Evolutionary conservation across 2,888 invertebrate genomes (phyloP).

Genomic region (Meandrusa payeni): DNA sequence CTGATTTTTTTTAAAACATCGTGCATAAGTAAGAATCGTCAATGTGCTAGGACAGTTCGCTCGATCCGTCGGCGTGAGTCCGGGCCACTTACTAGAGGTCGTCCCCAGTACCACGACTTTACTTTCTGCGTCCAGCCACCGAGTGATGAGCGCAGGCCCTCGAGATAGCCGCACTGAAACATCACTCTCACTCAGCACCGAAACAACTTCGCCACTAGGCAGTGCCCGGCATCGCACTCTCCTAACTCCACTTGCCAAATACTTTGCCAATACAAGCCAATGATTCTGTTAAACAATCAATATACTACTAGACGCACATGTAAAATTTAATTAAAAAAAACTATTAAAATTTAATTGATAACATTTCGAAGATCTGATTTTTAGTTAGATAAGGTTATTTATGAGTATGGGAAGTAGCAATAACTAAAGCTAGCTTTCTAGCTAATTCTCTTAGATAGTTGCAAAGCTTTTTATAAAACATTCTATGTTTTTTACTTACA

Average conservation of each 20-base stretch:
- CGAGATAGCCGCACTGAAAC: conserved; percentile 94
- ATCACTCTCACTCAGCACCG: conserved; percentile 78
- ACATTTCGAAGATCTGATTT: background rate
- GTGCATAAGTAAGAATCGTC: conserved; percentile 74
- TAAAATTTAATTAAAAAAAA: too few species aligned
- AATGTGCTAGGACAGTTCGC: conserved; percentile 76
- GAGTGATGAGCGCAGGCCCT: conserved; percentile 96
- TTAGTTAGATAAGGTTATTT: conserved; percentile 22
- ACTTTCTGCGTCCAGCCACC: conserved; percentile 98
- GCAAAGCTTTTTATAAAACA: conserved; percentile 16
- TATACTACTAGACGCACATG: background rate
- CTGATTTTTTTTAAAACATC: conserved; percentile 54
- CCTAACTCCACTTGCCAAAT: conserved; percentile 11
- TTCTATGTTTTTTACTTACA: conserved; percentile 17
- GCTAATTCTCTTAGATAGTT: conserved; percentile 7
- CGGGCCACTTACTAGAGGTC: conserved; percentile 95
- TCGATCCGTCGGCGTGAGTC: conserved; percentile 64
- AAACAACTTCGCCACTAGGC: conserved; percentile 28
- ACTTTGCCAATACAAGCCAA: conserved; percentile 17
- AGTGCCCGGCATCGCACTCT: conserved; percentile 40
- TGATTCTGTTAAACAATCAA: background rate
- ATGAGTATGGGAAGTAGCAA: conserved; percentile 25
- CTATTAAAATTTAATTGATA: too few species aligned
- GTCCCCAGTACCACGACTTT: conserved; percentile 98
- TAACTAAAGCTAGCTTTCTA: conserved; percentile 17